A percentile compares a stretch with the other conserved stretches of the same genome.
Evolutionary conservation across 2,888 invertebrate genomes (phyloP).

Genomic region (Dromius quadrimaculatus): DNA sequence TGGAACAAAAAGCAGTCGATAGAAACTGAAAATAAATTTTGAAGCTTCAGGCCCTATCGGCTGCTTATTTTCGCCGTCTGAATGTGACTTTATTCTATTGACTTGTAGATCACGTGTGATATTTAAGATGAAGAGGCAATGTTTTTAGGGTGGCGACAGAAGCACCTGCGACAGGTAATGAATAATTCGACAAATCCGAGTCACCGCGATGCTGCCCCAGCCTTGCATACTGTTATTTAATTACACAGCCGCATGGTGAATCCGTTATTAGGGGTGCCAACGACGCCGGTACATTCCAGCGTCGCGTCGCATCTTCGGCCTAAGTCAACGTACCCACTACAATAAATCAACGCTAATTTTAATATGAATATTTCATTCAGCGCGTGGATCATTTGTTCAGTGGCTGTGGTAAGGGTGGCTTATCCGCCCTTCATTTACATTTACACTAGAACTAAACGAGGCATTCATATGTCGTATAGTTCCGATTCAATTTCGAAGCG

Average conservation of each 20-base stretch:
- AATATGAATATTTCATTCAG: conserved; percentile 25
- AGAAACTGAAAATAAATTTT: no score
- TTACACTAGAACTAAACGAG: neutral
- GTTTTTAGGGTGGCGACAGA: neutral
- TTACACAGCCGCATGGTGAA: conserved; percentile 34
- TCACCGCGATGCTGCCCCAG: neutral
- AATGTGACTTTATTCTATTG: no score
- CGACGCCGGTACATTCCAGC: neutral
- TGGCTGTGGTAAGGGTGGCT: neutral
- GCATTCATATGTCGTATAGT: no score
- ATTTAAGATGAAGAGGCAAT: conserved; percentile 27
- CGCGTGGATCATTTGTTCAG: neutral
- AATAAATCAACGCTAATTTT: conserved; percentile 34
- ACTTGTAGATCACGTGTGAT: conserved; percentile 33
- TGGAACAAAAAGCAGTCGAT: no score
- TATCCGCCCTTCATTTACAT: neutral
- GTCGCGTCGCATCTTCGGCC: conserved; percentile 1
- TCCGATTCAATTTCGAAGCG: no score
- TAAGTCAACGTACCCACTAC: conserved; percentile 11
- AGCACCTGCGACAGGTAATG: conserved; percentile 47
- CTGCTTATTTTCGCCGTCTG: no score
- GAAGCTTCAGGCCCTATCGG: no score
- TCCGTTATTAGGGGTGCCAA: conserved; percentile 27
- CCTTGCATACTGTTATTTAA: conserved; percentile 35
- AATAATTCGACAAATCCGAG: conserved; percentile 42